Base-by-base conservation (phyloP, 2,888 invertebrate genomes). In the Drosophila hamatofila region DNA sequence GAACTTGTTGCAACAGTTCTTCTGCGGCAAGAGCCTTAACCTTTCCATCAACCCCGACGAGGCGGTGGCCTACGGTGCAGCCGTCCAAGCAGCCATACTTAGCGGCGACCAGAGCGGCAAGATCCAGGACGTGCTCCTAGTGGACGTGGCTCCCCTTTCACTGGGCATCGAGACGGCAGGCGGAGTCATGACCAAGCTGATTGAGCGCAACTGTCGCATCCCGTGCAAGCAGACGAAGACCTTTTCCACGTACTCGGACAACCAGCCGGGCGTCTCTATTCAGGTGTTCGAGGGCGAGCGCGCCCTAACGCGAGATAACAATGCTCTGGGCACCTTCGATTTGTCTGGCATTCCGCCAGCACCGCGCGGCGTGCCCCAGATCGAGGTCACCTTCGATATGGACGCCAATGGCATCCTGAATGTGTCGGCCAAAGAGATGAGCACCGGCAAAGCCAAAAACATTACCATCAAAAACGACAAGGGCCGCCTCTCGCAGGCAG, bases 331-430 rank as follows among this genome's bases (percentile, higher is more conserved):
- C 39, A 69, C 70, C 9, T 69, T 69, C 27, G 71, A 69, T 25
- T 35, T 69, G 44, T 69, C 69, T 3, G 62, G 62, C 25, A 62
- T 98, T 90, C 98, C 98, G 4, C 98, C 98, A n/a, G 97, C 96
- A 92, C 98, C 95, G 70, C 96, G 95, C 79, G 98, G 96, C 91
- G 97, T 96, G 77, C 98, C 95, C 77, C 97, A 95, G 93, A 98
- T 95, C 93, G 98, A 96, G 92, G 96, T 97, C 27, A 96, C 96
- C 44, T 96, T 96, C 91, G 92, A 92, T 60, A 95, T 96, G 89
- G 98, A 98, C 90, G 98, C 98, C 54, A 98, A 99, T 93, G 98
- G 98, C 91, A 98, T 98, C 93, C 93, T 99, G 75, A 97, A 97
- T 91, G 97, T 97, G 1, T 95, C 96, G 0, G 97, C 97, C n/a